A percentile compares a stretch with the other conserved stretches of the same genome.
Evolutionary conservation across 2,113 vertebrate species (phyloP).

Genomic region (Seriola dumerili): DNA sequence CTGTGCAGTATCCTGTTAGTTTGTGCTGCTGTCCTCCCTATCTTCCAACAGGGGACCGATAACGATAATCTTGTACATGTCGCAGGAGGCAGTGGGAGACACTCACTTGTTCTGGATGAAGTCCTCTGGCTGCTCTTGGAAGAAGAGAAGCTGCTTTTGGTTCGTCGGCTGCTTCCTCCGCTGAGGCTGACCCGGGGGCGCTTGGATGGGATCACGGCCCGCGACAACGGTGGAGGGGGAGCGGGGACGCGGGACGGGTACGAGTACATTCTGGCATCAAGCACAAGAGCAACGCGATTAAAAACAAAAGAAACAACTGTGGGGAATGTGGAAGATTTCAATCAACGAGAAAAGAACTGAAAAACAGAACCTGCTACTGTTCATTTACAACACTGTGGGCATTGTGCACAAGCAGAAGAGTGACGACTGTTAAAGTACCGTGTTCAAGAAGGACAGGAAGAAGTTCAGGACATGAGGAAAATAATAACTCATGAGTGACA

Average conservation of each 20-base stretch:
- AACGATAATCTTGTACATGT: too few species aligned
- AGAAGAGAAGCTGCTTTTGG: constrained; percentile 90
- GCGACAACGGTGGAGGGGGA: constrained; percentile 89
- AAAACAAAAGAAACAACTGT: not conserved
- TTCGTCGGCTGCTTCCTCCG: constrained; percentile 87
- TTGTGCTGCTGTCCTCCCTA: too few species aligned
- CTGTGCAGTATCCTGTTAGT: too few species aligned
- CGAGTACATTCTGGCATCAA: constrained; percentile 86
- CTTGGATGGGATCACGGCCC: constrained; percentile 91
- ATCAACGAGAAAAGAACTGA: not conserved
- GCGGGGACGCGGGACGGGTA: constrained; percentile 88
- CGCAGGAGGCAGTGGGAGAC: not conserved
- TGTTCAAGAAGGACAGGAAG: not conserved
- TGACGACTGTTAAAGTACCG: not conserved
- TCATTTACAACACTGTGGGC: too few species aligned
- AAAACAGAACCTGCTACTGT: not conserved
- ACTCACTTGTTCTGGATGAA: constrained; percentile 85
- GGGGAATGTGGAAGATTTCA: not conserved
- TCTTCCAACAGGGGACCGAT: too few species aligned
- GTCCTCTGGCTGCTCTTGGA: constrained; percentile 90
- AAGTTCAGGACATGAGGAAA: not conserved
- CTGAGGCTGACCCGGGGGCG: constrained; percentile 90
- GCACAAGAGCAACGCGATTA: not conserved
- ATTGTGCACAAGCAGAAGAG: too few species aligned
- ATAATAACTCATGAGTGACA: not conserved